Evolutionary conservation across 2,888 invertebrate genomes (phyloP), one percentile per base, ranked within the genome.

Genomic region (Leptogaster cylindrica): DNA sequence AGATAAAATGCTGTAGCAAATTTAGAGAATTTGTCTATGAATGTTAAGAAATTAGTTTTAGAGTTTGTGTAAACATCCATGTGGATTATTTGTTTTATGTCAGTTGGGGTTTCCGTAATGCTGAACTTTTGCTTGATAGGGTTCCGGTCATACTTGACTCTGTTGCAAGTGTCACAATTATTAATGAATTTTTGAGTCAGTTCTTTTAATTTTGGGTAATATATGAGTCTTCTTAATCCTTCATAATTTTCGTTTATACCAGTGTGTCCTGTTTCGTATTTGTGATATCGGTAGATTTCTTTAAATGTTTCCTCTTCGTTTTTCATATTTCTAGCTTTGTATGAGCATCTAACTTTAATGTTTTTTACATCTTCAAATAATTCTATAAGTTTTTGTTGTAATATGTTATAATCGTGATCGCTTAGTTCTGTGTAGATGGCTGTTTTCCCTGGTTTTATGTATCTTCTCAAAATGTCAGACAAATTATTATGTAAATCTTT

Each of bases 1-100:
- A 71, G 64, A 31, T 65, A 68, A 50, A 46, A 71, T 1, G 68
- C 70, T 28, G 68, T 65, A 14, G 70, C 63, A 63, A 70, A 71
- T 68, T 73, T 73, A 8, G 68, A 70, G 64, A 71, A 51, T 31
- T 20, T 28, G 18, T 51, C 31, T 6, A 51, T 12, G 16, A 51
- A 31, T 12, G 51, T 51, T 31, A 51, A 4, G 8, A 51, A 51
- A 27, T 51, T 51, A 0, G 51, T 16, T 51, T 31, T 31, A 0
- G 51, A 51, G 8, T 39, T 39, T 39, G 36, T 58, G 14, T 58
- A 25, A n/a, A 39, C 14, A 12, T 33, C 55, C 55, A 58, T 36
- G 27, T 28, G 36, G 41, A 66, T 10, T 20, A 70, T 68, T 65
- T 70, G 27, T 51, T 58, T 67, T 27, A 51, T 51, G 16, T 51